Percentiles rank a stretch among this genome's conserved stretches.
Conservation (phyloP, 2,797 vertebrate species). For the Xerus rutilus region DNA sequence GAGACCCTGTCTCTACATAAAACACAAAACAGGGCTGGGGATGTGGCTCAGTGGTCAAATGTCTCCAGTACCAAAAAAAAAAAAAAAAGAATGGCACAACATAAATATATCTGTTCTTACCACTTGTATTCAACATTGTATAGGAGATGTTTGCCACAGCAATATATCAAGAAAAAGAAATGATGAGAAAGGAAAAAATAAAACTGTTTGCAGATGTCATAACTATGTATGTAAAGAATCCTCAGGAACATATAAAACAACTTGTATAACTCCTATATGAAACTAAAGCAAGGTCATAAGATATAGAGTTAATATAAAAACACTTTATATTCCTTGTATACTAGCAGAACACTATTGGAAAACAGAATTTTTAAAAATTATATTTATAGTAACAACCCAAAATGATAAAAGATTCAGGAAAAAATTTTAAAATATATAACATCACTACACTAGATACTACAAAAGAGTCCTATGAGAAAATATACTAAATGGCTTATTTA, state of each 20-base stretch:
- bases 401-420: neutral
- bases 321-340: slow-evolving; percentile 17
- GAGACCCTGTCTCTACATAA: too few species aligned
- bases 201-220: neutral
- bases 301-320: slow-evolving; percentile 6
- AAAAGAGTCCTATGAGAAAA: slow-evolving; percentile 45
- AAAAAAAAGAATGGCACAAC: too few species aligned
- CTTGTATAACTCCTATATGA: neutral
- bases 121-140: neutral
- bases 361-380: neutral
- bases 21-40: too few species aligned
- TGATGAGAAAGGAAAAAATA: neutral
- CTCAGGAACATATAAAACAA: neutral
- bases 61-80: too few species aligned
- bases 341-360: neutral
- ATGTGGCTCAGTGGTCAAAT: too few species aligned
- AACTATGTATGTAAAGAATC: neutral
- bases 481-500: neutral
- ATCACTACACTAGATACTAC: neutral
- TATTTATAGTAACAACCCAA: neutral
- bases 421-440: neutral
- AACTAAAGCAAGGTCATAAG: neutral
- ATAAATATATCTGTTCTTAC: neutral
- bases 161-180: neutral
- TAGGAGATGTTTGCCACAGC: neutral